These are phyloP conservation scores for Ophraella communa DNA, from an alignment of 2,888 invertebrate genomes.

Conservation along the genomic window DNA sequence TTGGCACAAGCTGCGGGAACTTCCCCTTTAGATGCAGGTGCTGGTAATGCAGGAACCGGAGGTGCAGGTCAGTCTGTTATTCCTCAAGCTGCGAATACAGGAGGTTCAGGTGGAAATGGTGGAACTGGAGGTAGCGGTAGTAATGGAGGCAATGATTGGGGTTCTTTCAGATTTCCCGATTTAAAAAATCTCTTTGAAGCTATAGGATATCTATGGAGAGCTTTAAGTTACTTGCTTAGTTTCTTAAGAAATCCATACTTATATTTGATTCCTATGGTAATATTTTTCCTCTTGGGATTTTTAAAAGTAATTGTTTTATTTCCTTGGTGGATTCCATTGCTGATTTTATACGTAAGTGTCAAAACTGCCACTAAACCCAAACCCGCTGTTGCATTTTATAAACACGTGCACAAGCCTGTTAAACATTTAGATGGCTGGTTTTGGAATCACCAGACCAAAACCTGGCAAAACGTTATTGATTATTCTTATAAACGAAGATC, in stretches of 20 bases:
- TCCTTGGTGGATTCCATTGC: slow-evolving; percentile 68
- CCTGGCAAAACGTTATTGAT: slow-evolving; percentile 61
- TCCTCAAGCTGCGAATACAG: slow-evolving; percentile 36
- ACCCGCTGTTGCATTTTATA: slow-evolving; percentile 48
- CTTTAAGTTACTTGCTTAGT: slow-evolving; percentile 42
- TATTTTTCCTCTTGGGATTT: slow-evolving; percentile 69
- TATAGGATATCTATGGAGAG: slow-evolving; percentile 44
- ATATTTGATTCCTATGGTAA: slow-evolving; percentile 67
- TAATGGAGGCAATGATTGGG: slow-evolving; percentile 38
- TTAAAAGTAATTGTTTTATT: slow-evolving; percentile 69
- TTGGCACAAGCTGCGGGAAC: slow-evolving; percentile 35
- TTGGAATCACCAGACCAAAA: slow-evolving; percentile 66
- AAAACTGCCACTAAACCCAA: slow-evolving; percentile 46
- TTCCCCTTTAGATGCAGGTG: slow-evolving; percentile 33
- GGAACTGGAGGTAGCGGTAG: slow-evolving; percentile 42
- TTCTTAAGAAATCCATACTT: slow-evolving; percentile 60
- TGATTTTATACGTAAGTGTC: slow-evolving; percentile 53
- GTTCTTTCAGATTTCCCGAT: slow-evolving; percentile 49
- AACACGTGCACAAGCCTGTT: slow-evolving; percentile 55
- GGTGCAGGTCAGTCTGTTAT: slow-evolving; percentile 34
- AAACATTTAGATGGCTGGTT: slow-evolving; percentile 64
- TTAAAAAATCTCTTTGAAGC: slow-evolving; percentile 52
- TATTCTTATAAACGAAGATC: slow-evolving; percentile 42
- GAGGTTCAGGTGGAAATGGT: slow-evolving; percentile 30
- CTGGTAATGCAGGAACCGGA: slow-evolving; percentile 24